Evolutionary conservation across 2,888 invertebrate genomes (phyloP).

Genomic region (Prenolepis imparis): DNA sequence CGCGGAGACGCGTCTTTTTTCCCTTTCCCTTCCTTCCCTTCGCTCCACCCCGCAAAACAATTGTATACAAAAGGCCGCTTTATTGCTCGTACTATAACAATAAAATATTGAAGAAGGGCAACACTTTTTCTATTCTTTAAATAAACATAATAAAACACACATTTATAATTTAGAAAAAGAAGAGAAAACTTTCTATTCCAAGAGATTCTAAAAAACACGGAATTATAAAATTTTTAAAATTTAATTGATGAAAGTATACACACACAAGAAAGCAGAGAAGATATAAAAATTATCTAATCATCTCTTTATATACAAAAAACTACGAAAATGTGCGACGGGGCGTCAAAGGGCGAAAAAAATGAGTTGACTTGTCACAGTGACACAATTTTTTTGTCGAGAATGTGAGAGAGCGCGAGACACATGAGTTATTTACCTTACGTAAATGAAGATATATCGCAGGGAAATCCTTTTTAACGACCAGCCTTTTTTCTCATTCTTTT

Average conservation of each 20-base stretch:
- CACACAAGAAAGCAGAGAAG: not conserved
- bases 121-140: not conserved
- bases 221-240: not conserved
- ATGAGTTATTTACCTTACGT: constrained; percentile 77
- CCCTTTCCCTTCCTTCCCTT: constrained; percentile 3
- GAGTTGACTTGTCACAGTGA: constrained; percentile 66
- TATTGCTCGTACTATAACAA: too few relatives aligned
- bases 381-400: constrained; percentile 64
- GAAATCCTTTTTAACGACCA: constrained; percentile 77
- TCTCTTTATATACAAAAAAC: not conserved
- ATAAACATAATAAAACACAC: not conserved
- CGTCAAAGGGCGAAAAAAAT: constrained; percentile 60
- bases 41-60: too few relatives aligned
- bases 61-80: too few relatives aligned
- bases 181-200: not conserved
- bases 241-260: not conserved
- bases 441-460: constrained; percentile 79
- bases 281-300: not conserved
- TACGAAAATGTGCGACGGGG: not conserved
- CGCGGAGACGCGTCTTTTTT: constrained; percentile 46
- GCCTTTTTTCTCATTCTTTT: not conserved
- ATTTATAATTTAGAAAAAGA: not conserved
- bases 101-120: not conserved
- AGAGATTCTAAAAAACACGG: not conserved
- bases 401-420: constrained; percentile 48